These are phyloP conservation scores for Listrodromus nycthemerus DNA, from an alignment of 2,888 invertebrate genomes.

Conservation along the genomic window DNA sequence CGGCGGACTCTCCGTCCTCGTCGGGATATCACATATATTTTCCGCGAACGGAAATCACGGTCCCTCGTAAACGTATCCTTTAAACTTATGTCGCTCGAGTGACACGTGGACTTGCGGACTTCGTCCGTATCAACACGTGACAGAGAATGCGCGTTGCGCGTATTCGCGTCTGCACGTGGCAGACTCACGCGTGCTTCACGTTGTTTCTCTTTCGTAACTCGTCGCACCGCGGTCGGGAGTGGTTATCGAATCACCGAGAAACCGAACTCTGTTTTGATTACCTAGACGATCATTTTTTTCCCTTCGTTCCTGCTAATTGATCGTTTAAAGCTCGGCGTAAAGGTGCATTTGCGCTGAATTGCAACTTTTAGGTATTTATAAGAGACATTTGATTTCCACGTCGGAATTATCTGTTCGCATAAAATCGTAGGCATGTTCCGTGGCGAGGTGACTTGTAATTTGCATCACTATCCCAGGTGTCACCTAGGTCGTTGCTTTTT, in stretches of 20 bases:
- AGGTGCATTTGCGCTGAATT: not conserved
- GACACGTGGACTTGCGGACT: not conserved
- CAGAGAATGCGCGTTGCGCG: not conserved
- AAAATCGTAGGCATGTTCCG: too few relatives aligned
- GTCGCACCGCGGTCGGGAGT: not conserved
- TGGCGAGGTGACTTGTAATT: too few relatives aligned
- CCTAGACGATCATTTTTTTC: not conserved
- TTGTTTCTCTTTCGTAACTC: not conserved
- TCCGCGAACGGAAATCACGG: slow-evolving; percentile 1
- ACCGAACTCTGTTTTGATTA: not conserved
- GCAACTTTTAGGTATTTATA: not conserved
- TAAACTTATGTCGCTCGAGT: not conserved
- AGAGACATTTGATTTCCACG: not conserved
- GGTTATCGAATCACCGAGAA: not conserved
- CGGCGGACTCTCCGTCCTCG: not conserved
- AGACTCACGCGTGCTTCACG: slow-evolving; percentile 5
- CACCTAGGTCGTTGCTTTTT: not conserved
- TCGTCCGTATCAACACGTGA: slow-evolving; percentile 27
- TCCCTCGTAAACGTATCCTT: not conserved
- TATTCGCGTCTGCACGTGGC: slow-evolving; percentile 9
- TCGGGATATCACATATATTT: not conserved
- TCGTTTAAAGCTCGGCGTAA: not conserved
- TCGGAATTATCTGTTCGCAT: not conserved
- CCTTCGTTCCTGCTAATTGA: not conserved
- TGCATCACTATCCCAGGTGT: too few relatives aligned